A percentile compares a stretch with the other conserved stretches of the same genome.
Evolutionary conservation across 2,888 invertebrate genomes (phyloP).

Genomic region (Nasonovia ribisnigri): DNA sequence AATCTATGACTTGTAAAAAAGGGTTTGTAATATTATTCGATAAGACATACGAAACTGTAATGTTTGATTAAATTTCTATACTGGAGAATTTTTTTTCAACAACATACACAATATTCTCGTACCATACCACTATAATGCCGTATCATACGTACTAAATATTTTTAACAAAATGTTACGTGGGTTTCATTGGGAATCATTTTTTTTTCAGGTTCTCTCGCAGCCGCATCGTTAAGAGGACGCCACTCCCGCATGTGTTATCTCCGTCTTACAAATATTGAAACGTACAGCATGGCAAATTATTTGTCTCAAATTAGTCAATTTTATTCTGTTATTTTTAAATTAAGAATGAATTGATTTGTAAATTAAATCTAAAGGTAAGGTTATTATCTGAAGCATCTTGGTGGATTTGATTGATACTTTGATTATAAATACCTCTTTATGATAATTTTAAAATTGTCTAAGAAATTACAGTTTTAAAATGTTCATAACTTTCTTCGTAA

Average conservation of each 20-base stretch:
- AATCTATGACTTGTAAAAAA: neutral
- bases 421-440: neutral
- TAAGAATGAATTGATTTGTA: no score
- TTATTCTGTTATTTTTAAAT: no score
- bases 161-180: neutral
- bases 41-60: neutral
- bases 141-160: neutral
- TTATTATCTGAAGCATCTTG: neutral
- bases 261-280: no score
- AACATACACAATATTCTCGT: neutral
- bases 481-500: neutral
- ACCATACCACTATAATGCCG: neutral
- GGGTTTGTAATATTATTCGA: neutral
- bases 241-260: no score
- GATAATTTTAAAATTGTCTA: neutral
- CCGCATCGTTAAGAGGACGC: no score
- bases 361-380: neutral
- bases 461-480: neutral
- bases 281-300: no score
- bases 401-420: neutral
- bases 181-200: neutral
- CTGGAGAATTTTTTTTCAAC: neutral
- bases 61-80: neutral
- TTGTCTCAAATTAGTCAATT: no score
- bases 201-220: neutral